Evolutionary conservation across 2,888 invertebrate species (phyloP).

Genomic region (Apantesis nais): DNA sequence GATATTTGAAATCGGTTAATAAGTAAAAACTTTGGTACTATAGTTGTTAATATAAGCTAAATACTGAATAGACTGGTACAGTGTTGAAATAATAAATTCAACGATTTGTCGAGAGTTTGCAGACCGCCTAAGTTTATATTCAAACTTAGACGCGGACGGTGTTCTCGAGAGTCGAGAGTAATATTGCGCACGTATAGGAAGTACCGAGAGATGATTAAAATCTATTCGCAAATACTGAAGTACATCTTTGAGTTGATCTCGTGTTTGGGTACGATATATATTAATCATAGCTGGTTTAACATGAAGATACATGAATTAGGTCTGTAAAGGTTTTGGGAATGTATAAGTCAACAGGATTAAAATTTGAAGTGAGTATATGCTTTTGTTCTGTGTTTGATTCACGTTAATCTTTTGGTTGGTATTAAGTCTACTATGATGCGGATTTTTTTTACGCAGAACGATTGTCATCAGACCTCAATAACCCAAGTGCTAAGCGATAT

Average conservation of each 20-base stretch:
- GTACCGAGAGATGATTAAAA: slow-evolving; percentile 42
- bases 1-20: too few species aligned
- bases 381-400: neutral
- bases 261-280: neutral
- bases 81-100: neutral
- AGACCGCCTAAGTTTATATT: slow-evolving; percentile 27
- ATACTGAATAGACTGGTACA: neutral
- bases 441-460: too few species aligned
- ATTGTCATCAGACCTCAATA: too few species aligned
- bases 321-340: neutral
- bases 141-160: slow-evolving; percentile 24
- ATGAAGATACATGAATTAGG: neutral
- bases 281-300: slow-evolving; percentile 3
- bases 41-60: neutral
- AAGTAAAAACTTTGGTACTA: neutral
- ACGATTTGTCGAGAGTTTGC: slow-evolving; percentile 14
- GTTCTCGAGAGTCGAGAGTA: slow-evolving; percentile 24
- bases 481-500: too few species aligned
- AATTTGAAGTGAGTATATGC: neutral
- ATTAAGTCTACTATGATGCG: too few species aligned
- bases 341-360: neutral
- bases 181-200: slow-evolving; percentile 22
- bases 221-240: slow-evolving; percentile 36
- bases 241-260: slow-evolving; percentile 26
- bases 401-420: neutral